Evolutionary conservation across 2,888 invertebrate genomes (phyloP).

Genomic region (Plemyria rubiginata): DNA sequence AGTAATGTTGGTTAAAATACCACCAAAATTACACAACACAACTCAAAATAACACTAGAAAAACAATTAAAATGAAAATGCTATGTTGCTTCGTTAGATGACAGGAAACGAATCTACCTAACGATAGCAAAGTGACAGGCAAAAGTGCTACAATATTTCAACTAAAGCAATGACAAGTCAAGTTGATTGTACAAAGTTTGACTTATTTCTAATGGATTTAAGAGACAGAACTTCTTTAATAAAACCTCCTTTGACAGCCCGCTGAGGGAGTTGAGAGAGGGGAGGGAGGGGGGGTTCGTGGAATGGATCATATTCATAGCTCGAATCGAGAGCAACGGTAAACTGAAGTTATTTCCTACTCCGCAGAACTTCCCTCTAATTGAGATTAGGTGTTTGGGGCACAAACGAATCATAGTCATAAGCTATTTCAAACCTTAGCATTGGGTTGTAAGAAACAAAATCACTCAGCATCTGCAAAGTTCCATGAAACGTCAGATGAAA

Average conservation of each 20-base stretch:
- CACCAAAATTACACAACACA: no score
- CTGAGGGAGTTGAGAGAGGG: conserved; percentile 1
- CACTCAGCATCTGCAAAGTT: conserved; percentile 24
- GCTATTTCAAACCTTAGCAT: conserved; percentile 17
- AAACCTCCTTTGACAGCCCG: conserved; percentile 41
- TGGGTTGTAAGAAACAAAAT: conserved; percentile 14
- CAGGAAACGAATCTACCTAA: no score
- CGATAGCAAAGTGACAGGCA: not conserved
- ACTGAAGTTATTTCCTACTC: conserved; percentile 41
- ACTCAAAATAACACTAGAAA: no score
- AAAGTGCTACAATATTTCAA: not conserved
- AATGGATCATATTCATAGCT: conserved; percentile 41
- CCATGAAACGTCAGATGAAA: conserved; percentile 37
- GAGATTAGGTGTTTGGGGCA: conserved; percentile 37
- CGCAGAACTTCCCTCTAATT: conserved; percentile 37
- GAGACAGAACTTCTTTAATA: conserved; percentile 34
- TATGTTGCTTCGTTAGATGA: no score
- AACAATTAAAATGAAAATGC: no score
- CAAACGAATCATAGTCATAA: conserved; percentile 18
- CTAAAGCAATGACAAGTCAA: conserved; percentile 12
- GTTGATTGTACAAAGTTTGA: conserved; percentile 21
- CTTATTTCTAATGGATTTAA: conserved; percentile 25
- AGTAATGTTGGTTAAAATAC: no score
- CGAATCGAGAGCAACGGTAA: conserved; percentile 34
- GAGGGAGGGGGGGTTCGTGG: not conserved